A percentile compares a stretch with the other conserved stretches of the same genome.
These are phyloP conservation scores for Recurvirostra avosetta DNA, from an alignment of 2,113 vertebrate genomes.

Conservation along the genomic window DNA sequence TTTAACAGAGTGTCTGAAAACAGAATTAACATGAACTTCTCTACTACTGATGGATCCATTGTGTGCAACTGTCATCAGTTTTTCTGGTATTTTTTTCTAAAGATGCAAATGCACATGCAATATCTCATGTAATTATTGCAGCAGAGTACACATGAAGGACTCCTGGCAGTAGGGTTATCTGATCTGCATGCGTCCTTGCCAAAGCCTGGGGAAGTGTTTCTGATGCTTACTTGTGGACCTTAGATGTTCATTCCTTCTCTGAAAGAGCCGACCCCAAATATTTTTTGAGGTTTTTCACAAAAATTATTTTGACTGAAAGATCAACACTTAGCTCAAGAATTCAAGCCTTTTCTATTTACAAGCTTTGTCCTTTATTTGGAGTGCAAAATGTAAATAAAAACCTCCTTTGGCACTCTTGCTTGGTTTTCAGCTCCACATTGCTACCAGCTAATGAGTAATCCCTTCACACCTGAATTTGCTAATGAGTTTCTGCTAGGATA, in stretches of 20 bases:
- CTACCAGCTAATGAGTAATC: background rate
- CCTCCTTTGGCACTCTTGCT: background rate
- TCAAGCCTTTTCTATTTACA: background rate
- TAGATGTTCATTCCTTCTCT: background rate
- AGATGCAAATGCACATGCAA: background rate
- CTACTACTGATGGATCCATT: accelerated
- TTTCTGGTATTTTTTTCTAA: background rate
- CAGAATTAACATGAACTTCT: background rate
- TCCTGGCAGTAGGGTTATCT: background rate
- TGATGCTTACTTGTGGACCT: background rate
- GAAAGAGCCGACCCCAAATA: background rate
- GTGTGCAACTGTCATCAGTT: background rate
- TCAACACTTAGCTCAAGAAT: background rate
- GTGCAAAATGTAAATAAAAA: background rate
- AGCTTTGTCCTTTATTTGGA: background rate
- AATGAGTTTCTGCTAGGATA: constrained; percentile 2
- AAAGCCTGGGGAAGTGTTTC: background rate
- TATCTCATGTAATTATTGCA: background rate
- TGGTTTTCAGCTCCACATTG: background rate
- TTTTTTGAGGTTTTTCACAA: background rate
- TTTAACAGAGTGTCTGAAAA: background rate
- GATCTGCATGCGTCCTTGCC: background rate
- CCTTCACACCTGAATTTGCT: background rate
- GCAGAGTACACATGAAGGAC: accelerated
- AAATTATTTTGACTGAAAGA: background rate